Evolutionary conservation across 30 jellyfish, hydroid and myxozoan genomes (phyloP), one percentile per base, ranked within the genome.

Genomic region (Hydractinia symbiolongicarpus): DNA sequence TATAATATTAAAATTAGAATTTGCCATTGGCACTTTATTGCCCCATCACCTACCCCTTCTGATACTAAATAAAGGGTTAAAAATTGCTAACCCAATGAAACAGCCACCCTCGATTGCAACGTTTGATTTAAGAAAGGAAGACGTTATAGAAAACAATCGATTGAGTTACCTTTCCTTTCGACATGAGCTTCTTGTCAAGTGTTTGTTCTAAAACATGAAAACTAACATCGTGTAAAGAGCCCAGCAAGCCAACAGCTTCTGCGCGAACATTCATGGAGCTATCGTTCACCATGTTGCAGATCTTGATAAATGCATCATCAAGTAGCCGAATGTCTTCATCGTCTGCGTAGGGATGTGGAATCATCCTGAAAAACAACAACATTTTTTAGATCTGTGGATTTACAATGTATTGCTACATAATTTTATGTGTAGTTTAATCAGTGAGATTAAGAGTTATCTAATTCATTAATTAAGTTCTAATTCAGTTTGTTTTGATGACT

Each of bases 201-300:
- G 97, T 90, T 62, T 90, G 97, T 55, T 90, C 95, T 50, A 90
- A 84, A 44, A 79, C 81, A 9, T 17, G 82, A 58, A 75, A 81
- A 82, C 96, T 82, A 54, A 90, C 97, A 53, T 81, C 84, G 73
- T 90, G 97, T 8, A 90, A 82, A 15, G 97, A 86, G 72, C 97
- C 95, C 4, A 90, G 94, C 82, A 90, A 86, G 54, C 96, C 94
- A 80, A 83, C 90, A 40, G 97, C 96, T 76, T 90, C 88, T 9
- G 97, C 97, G 50, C 97, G 92, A 64, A 90, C 97, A 62, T 77
- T 86, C 97, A 90, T 90, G 5, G 96, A 90, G 51, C 95, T 94
- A 68, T 90, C 97, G 75, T 90, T 90, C 16, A 86, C 94, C 95
- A 90, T 86, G 84, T 79, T 90, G 77, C 97, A 90, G 61, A 90